Base-by-base conservation (phyloP, 2,888 invertebrate species). In the Hybos culiciformis region DNA sequence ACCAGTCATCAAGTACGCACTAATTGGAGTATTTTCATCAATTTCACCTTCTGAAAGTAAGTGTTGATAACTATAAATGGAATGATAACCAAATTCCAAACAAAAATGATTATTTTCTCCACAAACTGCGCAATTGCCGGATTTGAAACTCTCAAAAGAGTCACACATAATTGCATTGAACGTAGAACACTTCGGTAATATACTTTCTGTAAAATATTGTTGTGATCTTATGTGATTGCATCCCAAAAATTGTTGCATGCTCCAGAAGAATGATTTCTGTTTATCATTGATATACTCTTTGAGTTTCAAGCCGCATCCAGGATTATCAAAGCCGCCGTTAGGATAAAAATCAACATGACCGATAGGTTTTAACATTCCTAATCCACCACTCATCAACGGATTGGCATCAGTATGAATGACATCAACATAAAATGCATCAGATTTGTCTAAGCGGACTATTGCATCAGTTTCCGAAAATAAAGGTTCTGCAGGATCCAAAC, bases 321-420 rank as follows among this genome's bases (percentile, higher is more conserved):
- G 84, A 58, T 84, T 91, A 45, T 78, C 75, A 6, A 77, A 73
- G 0, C 92, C 92, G 0, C 88, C 90, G 58, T 93, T 93, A 0
- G 91, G 90, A 60, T 80, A 93, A 66, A 90, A 92, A 62, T 93
- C 93, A 4, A 90, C 80, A 61, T 92, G 90, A 0, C 88, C 92
- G 37, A 85, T 77, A 0, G 82, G 73, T 55, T 86, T 83, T 7
- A 77, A 74, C 60, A 88, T 82, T 9, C 93, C 92, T 43, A 91
- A 71, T 41, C 80, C 80, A 43, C 79, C 80, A 51, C 73, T 77
- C 53, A 86, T 82, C 52, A 87, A 73, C 6, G 81, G 80, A 61
- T 77, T 75, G 1, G 81, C 81, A 59, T 93, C 91, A 5, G 88
- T 87, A 61, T 94, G 93, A 50, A 93, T 80, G 15, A 87, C 77